Percentiles rank a stretch among this genome's conserved stretches.
Conservation (phyloP, 2,113 vertebrate genomes). For the Regulus satrapa region DNA sequence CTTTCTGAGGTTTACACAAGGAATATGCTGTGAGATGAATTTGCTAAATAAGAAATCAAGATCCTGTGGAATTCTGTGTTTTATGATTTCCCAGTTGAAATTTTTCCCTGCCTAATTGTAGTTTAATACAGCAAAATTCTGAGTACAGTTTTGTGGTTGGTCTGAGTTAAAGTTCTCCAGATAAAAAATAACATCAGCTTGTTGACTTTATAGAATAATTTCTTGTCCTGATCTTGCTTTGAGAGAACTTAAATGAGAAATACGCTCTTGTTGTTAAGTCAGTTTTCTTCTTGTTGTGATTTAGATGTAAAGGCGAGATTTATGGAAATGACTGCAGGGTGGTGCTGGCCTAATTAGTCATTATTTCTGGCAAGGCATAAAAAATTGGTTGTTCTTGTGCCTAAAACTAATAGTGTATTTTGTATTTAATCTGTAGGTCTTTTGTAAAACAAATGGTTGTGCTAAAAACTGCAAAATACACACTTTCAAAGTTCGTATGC, state of each 20-base stretch:
- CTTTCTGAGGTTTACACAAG: neutral
- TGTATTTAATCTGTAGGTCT: conserved; percentile 5
- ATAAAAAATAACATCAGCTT: neutral
- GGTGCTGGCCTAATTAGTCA: conserved; percentile 25
- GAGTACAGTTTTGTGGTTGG: neutral
- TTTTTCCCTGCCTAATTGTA: neutral
- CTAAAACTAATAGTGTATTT: conserved; percentile 19
- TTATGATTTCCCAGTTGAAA: neutral
- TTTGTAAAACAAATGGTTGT: conserved; percentile 50
- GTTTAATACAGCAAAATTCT: neutral
- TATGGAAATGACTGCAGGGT: conserved; percentile 42
- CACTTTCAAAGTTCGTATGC: neutral
- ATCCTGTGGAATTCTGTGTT: neutral
- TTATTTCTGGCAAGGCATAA: conserved; percentile 44
- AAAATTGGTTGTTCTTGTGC: conserved; percentile 32
- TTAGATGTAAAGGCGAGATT: conserved; percentile 33
- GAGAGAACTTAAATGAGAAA: neutral
- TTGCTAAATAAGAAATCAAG: neutral
- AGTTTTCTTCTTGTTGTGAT: conserved; percentile 40
- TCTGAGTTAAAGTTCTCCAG: conserved; percentile 23
- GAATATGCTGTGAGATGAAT: neutral
- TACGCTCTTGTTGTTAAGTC: neutral
- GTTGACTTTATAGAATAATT: conserved; percentile 8
- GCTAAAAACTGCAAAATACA: conserved; percentile 24
- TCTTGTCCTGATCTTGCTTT: conserved; percentile 10